Conservation (phyloP, 1,140 invertebrate species). For the Cheumatopsyche charites region DNA sequence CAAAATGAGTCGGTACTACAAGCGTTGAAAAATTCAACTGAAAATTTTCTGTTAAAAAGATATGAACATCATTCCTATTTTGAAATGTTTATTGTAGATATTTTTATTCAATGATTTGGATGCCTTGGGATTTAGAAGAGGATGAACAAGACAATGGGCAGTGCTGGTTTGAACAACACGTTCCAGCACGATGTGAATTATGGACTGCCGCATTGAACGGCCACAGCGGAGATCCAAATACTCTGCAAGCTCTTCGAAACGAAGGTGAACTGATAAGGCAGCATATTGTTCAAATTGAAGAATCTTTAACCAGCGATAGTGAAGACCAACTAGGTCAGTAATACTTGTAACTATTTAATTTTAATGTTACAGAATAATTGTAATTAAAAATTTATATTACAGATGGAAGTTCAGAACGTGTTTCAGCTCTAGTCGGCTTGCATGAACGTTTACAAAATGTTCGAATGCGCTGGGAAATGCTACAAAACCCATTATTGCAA, state of each 20-base stretch:
- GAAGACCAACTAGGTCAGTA: conserved; percentile 31
- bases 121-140: conserved; percentile 45
- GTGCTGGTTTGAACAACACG: conserved; percentile 44
- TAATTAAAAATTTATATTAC: not conserved
- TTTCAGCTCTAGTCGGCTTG: conserved; percentile 38
- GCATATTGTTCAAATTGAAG: conserved; percentile 31
- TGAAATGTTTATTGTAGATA: conserved; percentile 32
- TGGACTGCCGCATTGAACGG: conserved; percentile 31
- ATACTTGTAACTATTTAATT: not conserved
- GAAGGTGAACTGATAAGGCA: conserved; percentile 33
- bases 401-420: conserved; percentile 34
- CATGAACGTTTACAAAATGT: conserved; percentile 35
- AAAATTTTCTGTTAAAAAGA: too few species aligned
- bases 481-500: conserved; percentile 43
- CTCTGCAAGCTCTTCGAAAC: conserved; percentile 22
- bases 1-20: too few species aligned
- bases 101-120: conserved; percentile 46
- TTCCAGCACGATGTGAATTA: conserved; percentile 38
- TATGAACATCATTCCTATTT: too few species aligned
- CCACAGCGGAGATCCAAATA: not conserved
- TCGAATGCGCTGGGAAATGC: conserved; percentile 36
- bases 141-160: conserved; percentile 31
- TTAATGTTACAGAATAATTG: too few species aligned
- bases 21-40: too few species aligned
- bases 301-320: conserved; percentile 38